These are phyloP conservation scores for Gavia stellata DNA, from an alignment of 2,113 vertebrate genomes.

Conservation along the genomic window DNA sequence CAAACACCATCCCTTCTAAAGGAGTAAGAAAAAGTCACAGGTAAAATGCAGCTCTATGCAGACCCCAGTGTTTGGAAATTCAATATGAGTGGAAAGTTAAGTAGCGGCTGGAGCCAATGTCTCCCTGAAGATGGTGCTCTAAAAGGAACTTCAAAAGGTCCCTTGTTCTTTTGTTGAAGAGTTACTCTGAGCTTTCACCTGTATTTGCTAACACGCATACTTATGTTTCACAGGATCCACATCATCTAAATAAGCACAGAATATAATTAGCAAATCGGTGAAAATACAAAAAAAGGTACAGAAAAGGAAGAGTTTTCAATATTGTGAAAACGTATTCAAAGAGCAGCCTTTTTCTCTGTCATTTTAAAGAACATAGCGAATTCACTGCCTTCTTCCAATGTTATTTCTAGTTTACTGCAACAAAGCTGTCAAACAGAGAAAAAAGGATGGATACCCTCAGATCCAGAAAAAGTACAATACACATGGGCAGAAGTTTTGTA, in stretches of 20 bases:
- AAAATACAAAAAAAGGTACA: not conserved
- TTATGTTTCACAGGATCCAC: too few species aligned
- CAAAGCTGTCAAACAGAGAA: not conserved
- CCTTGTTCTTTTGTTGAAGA: not conserved
- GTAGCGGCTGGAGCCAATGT: too few species aligned
- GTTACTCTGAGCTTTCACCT: too few species aligned
- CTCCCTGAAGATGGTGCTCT: not conserved
- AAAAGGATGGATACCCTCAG: not conserved
- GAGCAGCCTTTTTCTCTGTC: too few species aligned
- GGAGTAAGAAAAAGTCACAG: not conserved
- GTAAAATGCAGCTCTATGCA: not conserved
- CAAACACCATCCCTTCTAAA: not conserved
- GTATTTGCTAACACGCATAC: not conserved
- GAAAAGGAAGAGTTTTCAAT: not conserved
- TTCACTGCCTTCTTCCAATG: not conserved
- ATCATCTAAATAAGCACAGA: too few species aligned
- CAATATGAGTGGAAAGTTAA: not conserved
- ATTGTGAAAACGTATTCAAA: not conserved
- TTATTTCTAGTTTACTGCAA: not conserved
- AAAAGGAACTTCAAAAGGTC: not conserved
- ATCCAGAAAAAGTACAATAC: not conserved
- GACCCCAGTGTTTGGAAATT: not conserved
- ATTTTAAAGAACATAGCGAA: not conserved
- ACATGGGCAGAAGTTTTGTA: too few species aligned
- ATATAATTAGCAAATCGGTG: not conserved